Base-by-base conservation (phyloP, 2,888 invertebrate genomes). In the Parnassius apollo region DNA sequence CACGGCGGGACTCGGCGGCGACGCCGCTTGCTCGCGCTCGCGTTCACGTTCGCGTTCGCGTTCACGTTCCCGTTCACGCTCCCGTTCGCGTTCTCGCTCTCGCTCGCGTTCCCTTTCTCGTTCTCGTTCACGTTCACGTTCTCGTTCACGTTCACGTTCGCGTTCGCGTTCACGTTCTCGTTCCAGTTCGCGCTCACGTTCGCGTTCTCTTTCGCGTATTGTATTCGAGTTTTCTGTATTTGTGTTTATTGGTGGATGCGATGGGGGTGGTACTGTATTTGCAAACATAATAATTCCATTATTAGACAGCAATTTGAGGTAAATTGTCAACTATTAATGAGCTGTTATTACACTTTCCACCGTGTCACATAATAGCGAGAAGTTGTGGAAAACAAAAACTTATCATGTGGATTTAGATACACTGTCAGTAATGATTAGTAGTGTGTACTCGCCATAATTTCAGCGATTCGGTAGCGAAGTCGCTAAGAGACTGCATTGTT, bases 1-100 rank as follows among this genome's bases (percentile, higher is more conserved):
- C 82, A 90, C 90, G 63, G 83, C 82, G 77, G 85, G 93, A 81
- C 83, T 85, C 66, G 77, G 84, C 80, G 86, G 87, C 81, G 88
- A 82, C 52, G 74, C 73, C 72, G 75, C 73, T 60, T 66, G 68
- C 49, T 46, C 82, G 66, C 75, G 76, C 55, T 61, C 85, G 54
- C 67, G 75, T 73, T 77, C 78, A 35, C 64, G 68, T 18, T 67
- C 65, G 75, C 83, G 78, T 68, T 84, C 68, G 68, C 78, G 0
- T 76, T 72, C 65, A 10, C 42, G 52, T 50, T 64, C 58, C 3
- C 11, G 13, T 35, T 65, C 64, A 57, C 66, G 44, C 42, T 58
- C 63, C 0, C 59, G 42, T 42, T 64, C 63, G 1, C 46, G 48
- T 52, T 63, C 63, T 0, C 50, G 56, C 35, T 61, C 58, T 1